These are phyloP conservation scores for Hartigia nigra DNA, from an alignment of 2,888 invertebrate genomes.

Conservation along the genomic window DNA sequence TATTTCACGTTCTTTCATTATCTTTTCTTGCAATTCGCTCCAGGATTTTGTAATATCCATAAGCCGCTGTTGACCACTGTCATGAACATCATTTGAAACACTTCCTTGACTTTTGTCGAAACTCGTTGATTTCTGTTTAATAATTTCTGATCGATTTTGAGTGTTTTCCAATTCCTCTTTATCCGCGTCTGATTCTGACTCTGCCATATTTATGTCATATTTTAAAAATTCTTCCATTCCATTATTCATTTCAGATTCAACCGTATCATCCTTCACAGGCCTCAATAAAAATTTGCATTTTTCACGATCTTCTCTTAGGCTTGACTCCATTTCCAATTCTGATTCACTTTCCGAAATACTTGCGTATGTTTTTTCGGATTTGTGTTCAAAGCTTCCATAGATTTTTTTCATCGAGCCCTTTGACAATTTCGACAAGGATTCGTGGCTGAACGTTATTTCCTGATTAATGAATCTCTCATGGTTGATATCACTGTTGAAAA, in stretches of 20 bases:
- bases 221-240: background rate
- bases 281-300: constrained; percentile 5
- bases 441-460: constrained; percentile 16
- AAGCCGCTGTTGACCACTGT: constrained; percentile 24
- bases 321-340: constrained; percentile 13
- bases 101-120: background rate
- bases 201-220: background rate
- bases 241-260: background rate
- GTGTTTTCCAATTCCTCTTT: background rate
- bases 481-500: background rate
- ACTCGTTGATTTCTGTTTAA: background rate
- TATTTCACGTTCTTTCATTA: constrained; percentile 36
- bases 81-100: background rate
- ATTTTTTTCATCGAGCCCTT: background rate
- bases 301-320: constrained; percentile 12
- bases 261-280: background rate
- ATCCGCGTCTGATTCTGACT: background rate
- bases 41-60: constrained; percentile 35
- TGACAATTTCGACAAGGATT: constrained; percentile 11
- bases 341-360: constrained; percentile 20
- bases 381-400: background rate
- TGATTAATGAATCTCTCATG: constrained; percentile 13
- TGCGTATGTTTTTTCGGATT: background rate
- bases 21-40: constrained; percentile 35
- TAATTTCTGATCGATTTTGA: background rate